Conservation (phyloP, 2,113 vertebrate species). For the Aegithalos caudatus region DNA sequence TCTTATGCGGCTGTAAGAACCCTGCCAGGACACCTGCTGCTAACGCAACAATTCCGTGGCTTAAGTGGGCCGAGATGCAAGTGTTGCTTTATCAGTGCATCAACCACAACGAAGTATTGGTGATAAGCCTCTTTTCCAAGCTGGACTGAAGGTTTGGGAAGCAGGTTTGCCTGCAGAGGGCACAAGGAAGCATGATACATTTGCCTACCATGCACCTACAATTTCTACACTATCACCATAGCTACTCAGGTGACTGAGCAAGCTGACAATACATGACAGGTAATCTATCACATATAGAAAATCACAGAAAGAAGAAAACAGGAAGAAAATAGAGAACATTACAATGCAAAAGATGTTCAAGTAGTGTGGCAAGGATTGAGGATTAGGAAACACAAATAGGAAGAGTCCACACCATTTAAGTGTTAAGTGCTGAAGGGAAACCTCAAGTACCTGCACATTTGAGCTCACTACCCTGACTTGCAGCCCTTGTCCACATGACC, state of each 20-base stretch:
- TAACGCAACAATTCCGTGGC: background rate
- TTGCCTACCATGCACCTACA: background rate
- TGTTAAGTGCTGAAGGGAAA: background rate
- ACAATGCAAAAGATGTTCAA: background rate
- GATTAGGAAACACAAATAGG: background rate
- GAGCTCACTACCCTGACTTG: background rate
- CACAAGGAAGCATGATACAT: rapidly evolving
- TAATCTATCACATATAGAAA: rapidly evolving
- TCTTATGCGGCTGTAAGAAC: background rate
- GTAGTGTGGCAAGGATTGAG: rapidly evolving
- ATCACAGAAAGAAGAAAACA: background rate
- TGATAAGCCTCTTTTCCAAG: background rate
- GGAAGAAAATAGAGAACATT: rapidly evolving
- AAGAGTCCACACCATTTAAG: background rate
- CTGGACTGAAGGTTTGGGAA: background rate
- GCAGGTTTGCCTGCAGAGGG: background rate
- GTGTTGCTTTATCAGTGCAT: background rate
- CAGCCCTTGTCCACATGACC: background rate
- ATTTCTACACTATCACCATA: background rate
- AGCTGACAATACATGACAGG: background rate
- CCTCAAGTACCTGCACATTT: background rate
- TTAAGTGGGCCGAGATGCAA: background rate
- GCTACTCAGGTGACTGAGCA: background rate
- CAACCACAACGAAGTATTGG: background rate
- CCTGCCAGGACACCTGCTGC: background rate